A percentile compares a stretch with the other conserved stretches of the same genome.
These are phyloP conservation scores for Pyrocephalus nanus DNA, from an alignment of 2,797 vertebrate species.

Conservation along the genomic window DNA sequence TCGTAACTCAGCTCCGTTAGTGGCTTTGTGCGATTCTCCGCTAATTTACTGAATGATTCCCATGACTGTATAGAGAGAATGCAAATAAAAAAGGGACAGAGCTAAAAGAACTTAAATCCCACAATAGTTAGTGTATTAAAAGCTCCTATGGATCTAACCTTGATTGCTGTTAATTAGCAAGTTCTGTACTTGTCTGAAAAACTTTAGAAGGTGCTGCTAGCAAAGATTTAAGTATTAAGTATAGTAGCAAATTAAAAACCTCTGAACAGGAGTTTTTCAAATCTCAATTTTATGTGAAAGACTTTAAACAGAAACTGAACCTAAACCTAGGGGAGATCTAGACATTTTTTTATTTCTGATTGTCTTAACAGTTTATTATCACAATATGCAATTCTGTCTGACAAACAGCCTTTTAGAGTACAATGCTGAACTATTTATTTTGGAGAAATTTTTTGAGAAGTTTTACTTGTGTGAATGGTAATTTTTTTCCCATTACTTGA, in stretches of 20 bases:
- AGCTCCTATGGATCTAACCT: background rate
- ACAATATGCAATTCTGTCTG: background rate
- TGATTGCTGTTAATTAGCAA: background rate
- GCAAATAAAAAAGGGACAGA: background rate
- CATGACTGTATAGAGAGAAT: background rate
- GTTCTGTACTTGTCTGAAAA: background rate
- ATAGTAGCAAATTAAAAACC: background rate
- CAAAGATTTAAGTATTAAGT: background rate
- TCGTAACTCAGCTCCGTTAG: background rate
- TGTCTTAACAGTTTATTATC: background rate
- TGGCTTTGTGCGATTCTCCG: background rate
- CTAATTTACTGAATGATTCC: background rate
- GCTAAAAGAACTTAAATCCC: background rate
- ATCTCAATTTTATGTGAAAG: background rate
- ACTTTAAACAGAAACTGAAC: background rate
- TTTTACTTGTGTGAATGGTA: background rate
- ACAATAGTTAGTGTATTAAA: background rate
- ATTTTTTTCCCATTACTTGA: background rate
- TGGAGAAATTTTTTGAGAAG: background rate
- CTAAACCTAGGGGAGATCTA: background rate
- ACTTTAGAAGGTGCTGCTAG: background rate
- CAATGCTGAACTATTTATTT: background rate
- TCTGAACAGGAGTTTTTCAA: background rate
- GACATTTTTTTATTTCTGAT: background rate
- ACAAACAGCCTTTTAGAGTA: background rate